A percentile compares a stretch with the other conserved stretches of the same genome.
Evolutionary conservation across 2,888 invertebrate species (phyloP).

Genomic region (Drosophila mimica): DNA sequence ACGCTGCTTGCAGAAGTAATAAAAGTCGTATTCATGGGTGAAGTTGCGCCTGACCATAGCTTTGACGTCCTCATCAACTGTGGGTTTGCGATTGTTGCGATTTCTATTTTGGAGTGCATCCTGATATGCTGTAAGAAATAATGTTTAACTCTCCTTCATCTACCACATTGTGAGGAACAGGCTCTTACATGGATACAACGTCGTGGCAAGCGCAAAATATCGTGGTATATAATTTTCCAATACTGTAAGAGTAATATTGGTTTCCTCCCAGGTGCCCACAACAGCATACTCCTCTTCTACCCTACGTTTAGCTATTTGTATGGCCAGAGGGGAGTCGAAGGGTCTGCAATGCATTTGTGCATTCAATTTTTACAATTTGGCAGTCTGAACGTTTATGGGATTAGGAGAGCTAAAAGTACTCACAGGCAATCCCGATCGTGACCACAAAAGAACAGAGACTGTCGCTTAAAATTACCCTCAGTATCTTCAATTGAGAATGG

Average conservation of each 20-base stretch:
- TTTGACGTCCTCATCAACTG: conserved; percentile 92
- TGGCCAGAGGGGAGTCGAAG: conserved; percentile 92
- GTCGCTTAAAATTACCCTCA: conserved; percentile 92
- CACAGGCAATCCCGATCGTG: conserved; percentile 93
- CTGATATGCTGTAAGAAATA: conserved; percentile 67
- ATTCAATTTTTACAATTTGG: not conserved
- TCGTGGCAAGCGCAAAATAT: conserved; percentile 91
- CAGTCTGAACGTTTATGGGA: conserved; percentile 6
- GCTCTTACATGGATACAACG: conserved; percentile 90
- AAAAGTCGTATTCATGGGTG: conserved; percentile 95
- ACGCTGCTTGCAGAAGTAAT: conserved; percentile 94
- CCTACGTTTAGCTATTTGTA: conserved; percentile 92
- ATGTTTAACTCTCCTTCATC: not conserved
- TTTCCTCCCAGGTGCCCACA: conserved; percentile 94
- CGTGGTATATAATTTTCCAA: conserved; percentile 93
- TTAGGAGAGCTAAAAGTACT: conserved; percentile 79
- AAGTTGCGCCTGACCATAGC: conserved; percentile 93
- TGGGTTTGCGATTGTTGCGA: conserved; percentile 93
- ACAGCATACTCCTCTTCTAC: conserved; percentile 94
- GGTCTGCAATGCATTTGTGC: conserved; percentile 87
- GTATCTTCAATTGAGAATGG: conserved; percentile 91
- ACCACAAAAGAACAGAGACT: conserved; percentile 95
- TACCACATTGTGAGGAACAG: not conserved
- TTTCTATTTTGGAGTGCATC: conserved; percentile 88
- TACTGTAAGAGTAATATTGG: conserved; percentile 93